Base-by-base conservation (phyloP, 2,797 vertebrate genomes). In the Poecilia wingei region DNA sequence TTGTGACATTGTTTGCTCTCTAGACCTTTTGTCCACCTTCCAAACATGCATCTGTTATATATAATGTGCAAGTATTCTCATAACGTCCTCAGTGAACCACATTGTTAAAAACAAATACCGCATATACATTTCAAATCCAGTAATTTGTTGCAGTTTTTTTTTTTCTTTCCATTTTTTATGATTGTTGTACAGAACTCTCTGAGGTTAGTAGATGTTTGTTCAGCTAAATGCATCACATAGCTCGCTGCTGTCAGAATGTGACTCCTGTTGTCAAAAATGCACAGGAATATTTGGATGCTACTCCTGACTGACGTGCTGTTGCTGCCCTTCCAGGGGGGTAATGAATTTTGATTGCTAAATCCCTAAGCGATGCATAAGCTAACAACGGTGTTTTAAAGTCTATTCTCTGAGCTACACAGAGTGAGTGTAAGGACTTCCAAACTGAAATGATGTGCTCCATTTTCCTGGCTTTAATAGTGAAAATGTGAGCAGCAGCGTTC, bases 81-180 rank as follows among this genome's bases (percentile, higher is more conserved):
- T 25, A 53, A 53, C 51, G 8, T 53, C 51, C 28, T 46, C 39
- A 16, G 49, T 69, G 46, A 69, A 66, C 76, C 49, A 22, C 33
- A 28, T n/a, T 68, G 53, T 81, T 74, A 64, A 71, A 39, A 77
- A 87, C 31, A 25, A 55, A 72, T 20, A 16, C 33, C 28, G 31
- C 16, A 16, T n/a, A 43, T 22, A 43, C 41, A 43, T n/a, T 43
- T 43, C 39, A n/a, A 47, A 49, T 31, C 57, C 45, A 25, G 6
- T 31, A n/a, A 61, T n/a, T 31, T 49, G 66, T 70, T 51, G 31
- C 39, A 45, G 28, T 16, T 8, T 41, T 14, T 57, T 43, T 43
- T 68, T 69, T 12, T 20, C 0, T 25, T 13, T 10, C 9, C 14
- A n/a, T 69, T n/a, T 66, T 14, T 43, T 16, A 3, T 43, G 25